phyloP scores from a whole-genome alignment of 2,797 vertebrate species.

The Chromobotia macracanthus region DNA sequence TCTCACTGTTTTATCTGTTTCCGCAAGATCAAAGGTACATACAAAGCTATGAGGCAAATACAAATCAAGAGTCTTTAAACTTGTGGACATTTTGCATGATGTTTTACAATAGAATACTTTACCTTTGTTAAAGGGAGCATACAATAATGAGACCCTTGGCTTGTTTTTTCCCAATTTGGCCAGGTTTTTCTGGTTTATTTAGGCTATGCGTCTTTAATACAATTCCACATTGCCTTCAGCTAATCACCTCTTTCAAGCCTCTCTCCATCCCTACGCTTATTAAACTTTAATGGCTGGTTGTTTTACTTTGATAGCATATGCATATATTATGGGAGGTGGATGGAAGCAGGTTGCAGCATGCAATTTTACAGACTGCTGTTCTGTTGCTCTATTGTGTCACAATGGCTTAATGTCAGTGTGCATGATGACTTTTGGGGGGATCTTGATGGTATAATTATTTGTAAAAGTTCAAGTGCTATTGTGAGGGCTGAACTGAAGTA shows the following conservation, averaged over 20 bases:
- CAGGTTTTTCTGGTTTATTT: constrained; percentile 69
- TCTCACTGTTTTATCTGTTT: constrained; percentile 23
- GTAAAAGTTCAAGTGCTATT: neutral
- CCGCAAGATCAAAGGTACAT: constrained; percentile 33
- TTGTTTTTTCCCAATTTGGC: constrained; percentile 64
- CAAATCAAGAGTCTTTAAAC: constrained; percentile 30
- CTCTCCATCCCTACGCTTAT: too few relatives aligned
- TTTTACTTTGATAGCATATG: constrained; percentile 77
- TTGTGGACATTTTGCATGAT: neutral
- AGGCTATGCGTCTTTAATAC: constrained; percentile 73
- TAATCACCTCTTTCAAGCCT: too few relatives aligned
- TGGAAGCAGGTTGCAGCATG: constrained; percentile 60
- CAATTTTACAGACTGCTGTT: constrained; percentile 55
- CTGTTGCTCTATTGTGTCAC: constrained; percentile 45
- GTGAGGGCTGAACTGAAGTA: neutral
- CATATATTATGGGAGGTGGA: constrained; percentile 72
- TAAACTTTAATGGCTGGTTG: too few relatives aligned
- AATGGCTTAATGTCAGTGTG: constrained; percentile 14
- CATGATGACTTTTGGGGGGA: constrained; percentile 5
- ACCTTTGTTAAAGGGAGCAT: constrained; percentile 41
- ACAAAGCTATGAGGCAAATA: constrained; percentile 14
- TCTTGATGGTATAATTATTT: neutral
- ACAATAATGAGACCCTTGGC: constrained; percentile 68
- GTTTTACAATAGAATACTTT: constrained; percentile 41
- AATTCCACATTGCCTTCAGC: constrained; percentile 75